Conservation (phyloP, 2,797 vertebrate genomes). For the Silurus aristotelis region DNA sequence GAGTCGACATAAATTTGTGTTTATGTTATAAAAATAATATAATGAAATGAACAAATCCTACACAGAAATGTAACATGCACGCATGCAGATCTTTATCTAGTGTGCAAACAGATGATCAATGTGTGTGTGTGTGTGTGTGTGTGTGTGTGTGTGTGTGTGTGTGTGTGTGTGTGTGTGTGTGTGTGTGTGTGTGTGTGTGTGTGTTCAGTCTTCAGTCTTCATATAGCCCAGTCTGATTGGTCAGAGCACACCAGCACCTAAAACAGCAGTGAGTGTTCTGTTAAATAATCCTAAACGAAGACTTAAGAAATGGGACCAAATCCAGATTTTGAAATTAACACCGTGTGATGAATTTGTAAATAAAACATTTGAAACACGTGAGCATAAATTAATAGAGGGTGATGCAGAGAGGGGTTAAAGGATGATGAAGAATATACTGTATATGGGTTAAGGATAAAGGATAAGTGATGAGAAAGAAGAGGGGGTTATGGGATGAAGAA, state of each 20-base stretch:
- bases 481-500: not conserved
- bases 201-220: not conserved
- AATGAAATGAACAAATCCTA: not conserved
- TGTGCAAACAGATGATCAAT: not conserved
- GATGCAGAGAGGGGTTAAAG: not conserved
- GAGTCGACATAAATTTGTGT: not conserved
- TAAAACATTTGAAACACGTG: not conserved
- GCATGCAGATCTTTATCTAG: not conserved
- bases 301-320: not conserved
- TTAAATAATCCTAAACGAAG: not conserved
- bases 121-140: not conserved
- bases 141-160: slow-evolving; percentile 2
- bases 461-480: too few relatives aligned
- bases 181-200: too few relatives aligned
- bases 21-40: not conserved
- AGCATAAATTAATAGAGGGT: too few relatives aligned
- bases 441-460: too few relatives aligned
- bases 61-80: not conserved
- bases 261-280: not conserved
- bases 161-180: slow-evolving; percentile 10
- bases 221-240: not conserved
- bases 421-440: too few relatives aligned
- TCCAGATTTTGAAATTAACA: not conserved
- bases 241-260: not conserved
- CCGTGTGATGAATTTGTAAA: not conserved